Evolutionary conservation across 2,113 vertebrate species (phyloP), one percentile per base, ranked within the genome.

Genomic region (Pipa parva): DNA sequence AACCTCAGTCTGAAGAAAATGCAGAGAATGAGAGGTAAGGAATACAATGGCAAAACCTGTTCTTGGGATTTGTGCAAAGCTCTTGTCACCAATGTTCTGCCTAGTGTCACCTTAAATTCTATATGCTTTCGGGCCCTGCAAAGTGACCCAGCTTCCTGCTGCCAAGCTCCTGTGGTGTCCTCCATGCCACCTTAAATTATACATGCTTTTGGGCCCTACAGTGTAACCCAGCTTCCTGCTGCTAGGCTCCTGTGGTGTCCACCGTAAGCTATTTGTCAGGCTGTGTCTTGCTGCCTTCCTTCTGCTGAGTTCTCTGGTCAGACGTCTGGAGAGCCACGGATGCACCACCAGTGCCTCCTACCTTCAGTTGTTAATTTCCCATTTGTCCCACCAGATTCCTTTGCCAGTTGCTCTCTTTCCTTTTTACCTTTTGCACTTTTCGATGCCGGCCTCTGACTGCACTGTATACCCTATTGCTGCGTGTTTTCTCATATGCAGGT

Each of bases 1-100:
- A 93, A 26, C 50, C 45, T 4, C 72, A 71, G 39, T 0, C 54
- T 7, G 93, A 94, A 18, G 92, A 95, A 21, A 81, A 20, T 11
- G 29, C 77, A 1, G 93, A 93, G 12, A 91, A 86, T 15, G 89
- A 92, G 50, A 94, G 89, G 93, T 94, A 72, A 86, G 83, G 28
- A 10, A 10, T 24, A 28, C 7, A n/a, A 6, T 12, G 31, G 17
- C 15, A 10, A 21, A 8, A 18, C 7, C 1, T 18, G 42, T 37
- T 37, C 56, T 37, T n/a, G n/a, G n/a, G n/a, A n/a, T n/a, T n/a
- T n/a, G n/a, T n/a, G 29, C 12, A 29, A 33, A 5, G 9, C 31
- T 31, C 22, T 10, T 36, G 27, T 17, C 24, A 7, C 28, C 25
- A 21, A 28, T 11, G 8, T 42, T 17, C 37, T 26, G 39, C 59